These are phyloP conservation scores for Venustoraphidia nigricollis DNA, from an alignment of 2,888 invertebrate genomes.

Conservation along the genomic window DNA sequence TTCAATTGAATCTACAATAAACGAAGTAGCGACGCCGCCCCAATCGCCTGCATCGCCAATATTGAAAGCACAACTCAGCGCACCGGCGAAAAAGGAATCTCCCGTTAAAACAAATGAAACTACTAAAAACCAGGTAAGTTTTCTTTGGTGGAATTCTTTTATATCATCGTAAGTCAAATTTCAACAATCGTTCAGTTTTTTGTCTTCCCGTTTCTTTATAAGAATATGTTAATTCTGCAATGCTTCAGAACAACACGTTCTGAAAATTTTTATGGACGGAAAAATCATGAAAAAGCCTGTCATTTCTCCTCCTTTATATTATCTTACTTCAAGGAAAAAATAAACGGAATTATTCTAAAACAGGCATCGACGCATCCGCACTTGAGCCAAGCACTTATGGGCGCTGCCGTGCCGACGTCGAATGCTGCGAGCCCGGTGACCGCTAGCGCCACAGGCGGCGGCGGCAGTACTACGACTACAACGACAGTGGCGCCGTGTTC, in stretches of 20 bases:
- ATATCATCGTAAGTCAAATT: too few relatives aligned
- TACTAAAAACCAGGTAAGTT: conserved; percentile 42
- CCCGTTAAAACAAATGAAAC: conserved; percentile 27
- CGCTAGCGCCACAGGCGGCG: conserved; percentile 10
- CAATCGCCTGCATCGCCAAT: conserved; percentile 61
- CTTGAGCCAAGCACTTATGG: conserved; percentile 41
- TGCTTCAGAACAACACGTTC: too few relatives aligned
- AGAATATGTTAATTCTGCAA: too few relatives aligned
- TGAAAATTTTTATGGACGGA: too few relatives aligned
- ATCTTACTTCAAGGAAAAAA: too few relatives aligned
- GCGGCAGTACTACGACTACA: conserved; percentile 9
- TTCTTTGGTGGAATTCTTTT: conserved; percentile 2
- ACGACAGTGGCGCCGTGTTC: conserved; percentile 20
- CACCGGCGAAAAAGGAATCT: conserved; percentile 37
- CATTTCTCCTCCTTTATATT: too few relatives aligned
- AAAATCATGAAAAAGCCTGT: too few relatives aligned
- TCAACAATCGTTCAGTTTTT: too few relatives aligned
- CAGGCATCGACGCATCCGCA: conserved; percentile 45
- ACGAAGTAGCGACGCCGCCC: conserved; percentile 16
- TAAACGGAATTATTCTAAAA: conserved; percentile 4
- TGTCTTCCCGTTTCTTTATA: too few relatives aligned
- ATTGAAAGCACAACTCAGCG: conserved; percentile 69
- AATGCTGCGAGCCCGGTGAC: conserved; percentile 17
- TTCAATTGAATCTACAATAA: too few relatives aligned
- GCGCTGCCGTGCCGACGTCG: conserved; percentile 11